Conservation (phyloP, 1,140 invertebrate species). For the Mactra quadrangularis region DNA sequence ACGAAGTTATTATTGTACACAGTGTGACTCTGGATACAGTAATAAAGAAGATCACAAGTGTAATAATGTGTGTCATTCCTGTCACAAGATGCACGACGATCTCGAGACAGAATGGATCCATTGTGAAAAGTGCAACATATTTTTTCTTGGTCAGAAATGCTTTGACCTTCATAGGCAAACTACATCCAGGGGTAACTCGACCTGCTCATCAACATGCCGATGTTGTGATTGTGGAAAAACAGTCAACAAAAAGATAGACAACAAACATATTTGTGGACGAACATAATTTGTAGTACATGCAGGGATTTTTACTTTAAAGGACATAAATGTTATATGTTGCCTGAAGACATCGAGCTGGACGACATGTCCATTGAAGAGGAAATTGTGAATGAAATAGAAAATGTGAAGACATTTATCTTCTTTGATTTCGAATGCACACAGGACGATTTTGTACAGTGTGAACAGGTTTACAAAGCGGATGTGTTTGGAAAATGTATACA, state of each 20-base stretch:
- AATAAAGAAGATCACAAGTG: constrained; percentile 13
- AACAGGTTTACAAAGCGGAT: background rate
- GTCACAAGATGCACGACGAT: no score
- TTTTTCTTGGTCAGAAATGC: background rate
- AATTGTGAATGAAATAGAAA: background rate
- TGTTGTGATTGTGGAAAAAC: constrained; percentile 1
- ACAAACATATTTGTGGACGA: background rate
- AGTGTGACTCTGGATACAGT: constrained; percentile 10
- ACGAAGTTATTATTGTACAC: background rate
- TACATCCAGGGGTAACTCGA: background rate
- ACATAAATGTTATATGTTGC: constrained; percentile 23
- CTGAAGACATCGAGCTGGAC: background rate
- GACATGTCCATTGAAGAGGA: background rate
- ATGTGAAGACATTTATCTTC: background rate
- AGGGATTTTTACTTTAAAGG: background rate
- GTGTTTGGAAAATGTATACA: constrained; percentile 6
- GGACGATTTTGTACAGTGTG: constrained; percentile 13
- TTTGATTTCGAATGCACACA: constrained; percentile 44
- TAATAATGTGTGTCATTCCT: background rate
- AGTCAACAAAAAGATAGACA: constrained; percentile 35
- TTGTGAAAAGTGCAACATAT: constrained; percentile 7
- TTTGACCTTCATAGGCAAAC: background rate
- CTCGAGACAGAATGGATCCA: background rate
- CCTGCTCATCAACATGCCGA: background rate
- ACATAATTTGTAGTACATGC: constrained; percentile 10